These are phyloP conservation scores for Agrilus biguttatus DNA, from an alignment of 2,888 invertebrate genomes.

Conservation along the genomic window DNA sequence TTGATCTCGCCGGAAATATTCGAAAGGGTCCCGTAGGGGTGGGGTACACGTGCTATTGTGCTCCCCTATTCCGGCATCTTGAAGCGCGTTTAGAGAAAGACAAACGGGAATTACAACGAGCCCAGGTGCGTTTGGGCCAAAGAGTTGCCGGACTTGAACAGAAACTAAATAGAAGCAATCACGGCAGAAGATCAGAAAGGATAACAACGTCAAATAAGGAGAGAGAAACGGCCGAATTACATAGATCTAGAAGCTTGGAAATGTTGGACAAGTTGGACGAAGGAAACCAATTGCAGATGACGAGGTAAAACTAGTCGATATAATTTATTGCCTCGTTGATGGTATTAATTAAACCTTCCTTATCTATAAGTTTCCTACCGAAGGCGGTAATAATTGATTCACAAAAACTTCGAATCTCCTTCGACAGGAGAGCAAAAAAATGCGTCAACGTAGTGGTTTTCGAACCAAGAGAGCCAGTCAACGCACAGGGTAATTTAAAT, in stretches of 20 bases:
- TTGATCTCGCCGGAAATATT: slow-evolving; percentile 89
- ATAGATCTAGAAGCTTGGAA: slow-evolving; percentile 59
- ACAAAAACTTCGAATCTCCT: too few species aligned
- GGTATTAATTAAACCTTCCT: too few species aligned
- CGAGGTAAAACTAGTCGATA: slow-evolving; percentile 17
- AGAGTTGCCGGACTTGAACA: slow-evolving; percentile 68
- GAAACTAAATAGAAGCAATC: slow-evolving; percentile 49
- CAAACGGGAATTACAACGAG: slow-evolving; percentile 63
- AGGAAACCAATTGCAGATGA: slow-evolving; percentile 19
- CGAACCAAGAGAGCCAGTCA: too few species aligned
- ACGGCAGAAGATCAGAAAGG: slow-evolving; percentile 42
- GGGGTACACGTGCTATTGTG: slow-evolving; percentile 85
- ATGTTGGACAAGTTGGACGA: slow-evolving; percentile 37
- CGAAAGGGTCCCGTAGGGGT: slow-evolving; percentile 91
- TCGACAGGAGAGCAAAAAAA: too few species aligned
- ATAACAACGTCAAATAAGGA: slow-evolving; percentile 38
- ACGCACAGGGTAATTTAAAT: too few species aligned
- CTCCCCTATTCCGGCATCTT: slow-evolving; percentile 78
- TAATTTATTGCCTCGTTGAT: too few species aligned
- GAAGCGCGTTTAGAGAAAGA: slow-evolving; percentile 71
- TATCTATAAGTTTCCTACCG: too few species aligned
- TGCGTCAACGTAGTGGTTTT: too few species aligned
- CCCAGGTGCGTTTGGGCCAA: slow-evolving; percentile 65
- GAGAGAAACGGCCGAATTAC: slow-evolving; percentile 39
- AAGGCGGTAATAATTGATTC: too few species aligned